phyloP scores from a whole-genome alignment of 2,113 vertebrate genomes.

The Hemibagrus wyckioides region DNA sequence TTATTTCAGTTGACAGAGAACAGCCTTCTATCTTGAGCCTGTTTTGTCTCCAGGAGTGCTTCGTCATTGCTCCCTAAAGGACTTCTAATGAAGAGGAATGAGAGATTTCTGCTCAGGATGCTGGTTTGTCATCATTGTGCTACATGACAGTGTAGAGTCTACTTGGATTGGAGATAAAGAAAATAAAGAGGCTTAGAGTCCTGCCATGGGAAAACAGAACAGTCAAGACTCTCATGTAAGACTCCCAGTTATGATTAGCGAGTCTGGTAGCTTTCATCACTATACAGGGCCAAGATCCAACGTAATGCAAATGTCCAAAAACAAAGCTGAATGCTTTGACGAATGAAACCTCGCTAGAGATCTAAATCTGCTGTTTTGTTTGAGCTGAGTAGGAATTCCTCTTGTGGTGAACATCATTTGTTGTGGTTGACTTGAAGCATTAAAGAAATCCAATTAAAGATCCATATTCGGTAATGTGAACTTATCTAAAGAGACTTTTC shows the following conservation, averaged over 20 bases:
- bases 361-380: not conserved
- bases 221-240: not conserved
- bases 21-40: not conserved
- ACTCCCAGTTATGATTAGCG: not conserved
- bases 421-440: not conserved
- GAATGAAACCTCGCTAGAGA: not conserved
- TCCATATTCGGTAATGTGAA: not conserved
- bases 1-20: not conserved
- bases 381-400: not conserved
- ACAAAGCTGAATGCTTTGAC: not conserved
- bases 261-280: not conserved
- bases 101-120: conserved; percentile 57
- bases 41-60: conserved; percentile 51
- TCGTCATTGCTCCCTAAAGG: conserved; percentile 67
- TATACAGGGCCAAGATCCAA: not conserved
- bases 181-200: not conserved
- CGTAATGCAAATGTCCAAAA: not conserved
- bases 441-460: not conserved
- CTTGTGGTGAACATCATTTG: not conserved
- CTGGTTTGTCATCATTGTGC: conserved; percentile 49
- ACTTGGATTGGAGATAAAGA: not conserved
- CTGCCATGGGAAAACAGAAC: not conserved
- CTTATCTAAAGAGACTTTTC: not conserved
- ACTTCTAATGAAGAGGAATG: conserved; percentile 55
- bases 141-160: not conserved